phyloP scores from a whole-genome alignment of 2,888 invertebrate species.

The Trachelus stipa region DNA sequence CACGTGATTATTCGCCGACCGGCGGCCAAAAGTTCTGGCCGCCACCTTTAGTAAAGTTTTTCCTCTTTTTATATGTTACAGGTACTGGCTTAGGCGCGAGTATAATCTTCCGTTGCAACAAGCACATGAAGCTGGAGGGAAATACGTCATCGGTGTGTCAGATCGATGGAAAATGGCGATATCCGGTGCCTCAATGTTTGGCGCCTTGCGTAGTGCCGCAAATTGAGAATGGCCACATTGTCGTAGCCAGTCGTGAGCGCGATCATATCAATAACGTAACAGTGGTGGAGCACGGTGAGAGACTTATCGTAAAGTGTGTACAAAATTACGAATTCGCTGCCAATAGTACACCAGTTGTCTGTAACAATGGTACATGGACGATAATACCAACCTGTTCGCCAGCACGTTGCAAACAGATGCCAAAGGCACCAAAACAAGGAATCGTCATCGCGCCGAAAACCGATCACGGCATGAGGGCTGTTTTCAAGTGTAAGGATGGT shows the following conservation, averaged over 20 bases:
- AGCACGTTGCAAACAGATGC: constrained; percentile 87
- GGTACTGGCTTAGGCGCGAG: constrained; percentile 93
- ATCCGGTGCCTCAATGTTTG: constrained; percentile 90
- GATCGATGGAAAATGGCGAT: constrained; percentile 94
- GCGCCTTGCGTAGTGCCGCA: constrained; percentile 95
- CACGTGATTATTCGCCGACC: background rate
- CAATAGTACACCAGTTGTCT: constrained; percentile 81
- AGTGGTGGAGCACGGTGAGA: constrained; percentile 79
- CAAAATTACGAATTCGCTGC: constrained; percentile 87
- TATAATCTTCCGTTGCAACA: constrained; percentile 92
- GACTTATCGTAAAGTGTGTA: constrained; percentile 83
- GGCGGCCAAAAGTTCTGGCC: constrained; percentile 5
- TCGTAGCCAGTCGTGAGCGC: constrained; percentile 68
- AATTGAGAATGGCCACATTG: constrained; percentile 82
- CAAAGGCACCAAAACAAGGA: constrained; percentile 88
- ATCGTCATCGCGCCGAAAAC: constrained; percentile 97
- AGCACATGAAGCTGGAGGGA: constrained; percentile 91
- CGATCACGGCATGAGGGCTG: constrained; percentile 95
- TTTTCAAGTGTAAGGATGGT: constrained; percentile 94
- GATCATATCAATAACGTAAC: constrained; percentile 65
- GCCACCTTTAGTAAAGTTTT: background rate
- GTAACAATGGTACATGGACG: constrained; percentile 97
- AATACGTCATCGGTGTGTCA: constrained; percentile 92
- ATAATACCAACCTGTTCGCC: constrained; percentile 88
- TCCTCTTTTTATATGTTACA: constrained; percentile 27